Base-by-base conservation (phyloP, 2,888 invertebrate genomes). In the Habroteleia sp. region DNA sequence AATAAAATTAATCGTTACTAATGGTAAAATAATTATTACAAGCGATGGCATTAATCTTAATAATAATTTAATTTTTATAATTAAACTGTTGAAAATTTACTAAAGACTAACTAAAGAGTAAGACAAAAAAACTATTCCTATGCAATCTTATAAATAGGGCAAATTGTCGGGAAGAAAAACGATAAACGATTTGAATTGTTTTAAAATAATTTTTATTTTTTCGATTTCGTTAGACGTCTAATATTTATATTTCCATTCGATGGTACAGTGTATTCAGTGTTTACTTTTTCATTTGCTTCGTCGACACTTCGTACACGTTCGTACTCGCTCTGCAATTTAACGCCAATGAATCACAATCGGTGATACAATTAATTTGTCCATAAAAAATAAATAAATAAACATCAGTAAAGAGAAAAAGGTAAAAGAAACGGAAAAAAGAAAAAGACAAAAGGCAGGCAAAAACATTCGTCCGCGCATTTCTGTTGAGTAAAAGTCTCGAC, bases 231-330 rank as follows among this genome's bases (percentile, higher is more conserved):
- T 65, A 52, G 33, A 65, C 13, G 52, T 52, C 65, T 65, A 65
- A 44, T 50, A 42, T 42, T 48, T 11, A 54, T 48, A 54, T 31
- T 66, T 76, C 14, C 76, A 52, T 71, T 74, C 58, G 58, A 73
- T 50, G 58, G 76, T 77, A 78, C n/a, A n/a, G n/a, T n/a, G 76
- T 78, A 74, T 79, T 80, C 75, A 80, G 77, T 79, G 74, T 77
- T 78, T 77, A 77, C 82, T 77, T 75, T 75, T 79, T 74, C 66
- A 65, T 77, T 74, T 79, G 65, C 31, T 39, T 66, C 46, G 56
- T 65, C 44, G 65, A 68, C 41, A 37, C 27, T 23, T 71, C 60
- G 42, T 27, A 68, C 48, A 41, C 52, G 23, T 25, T 46, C 50
- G 52, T 58, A 54, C 42, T 65, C 41, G 58, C 41, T 69, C 33